phyloP scores from a whole-genome alignment of 1,140 invertebrate genomes.

The Lepidurus arcticus region DNA sequence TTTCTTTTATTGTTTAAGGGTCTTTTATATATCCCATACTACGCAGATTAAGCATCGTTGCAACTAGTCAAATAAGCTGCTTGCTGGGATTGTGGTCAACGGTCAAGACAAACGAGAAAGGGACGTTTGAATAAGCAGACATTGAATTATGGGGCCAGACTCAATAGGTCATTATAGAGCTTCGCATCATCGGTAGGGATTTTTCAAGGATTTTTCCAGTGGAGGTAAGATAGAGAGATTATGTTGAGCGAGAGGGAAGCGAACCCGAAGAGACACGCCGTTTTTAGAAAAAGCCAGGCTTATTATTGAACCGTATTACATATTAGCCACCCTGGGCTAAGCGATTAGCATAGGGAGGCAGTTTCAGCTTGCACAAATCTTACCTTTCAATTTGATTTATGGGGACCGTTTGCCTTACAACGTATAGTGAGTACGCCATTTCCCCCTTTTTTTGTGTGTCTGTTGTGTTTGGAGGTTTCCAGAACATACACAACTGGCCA shows the following conservation, averaged over 20 bases:
- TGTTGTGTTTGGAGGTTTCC: neutral
- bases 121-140: slow-evolving; percentile 14
- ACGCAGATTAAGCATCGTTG: neutral
- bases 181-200: neutral
- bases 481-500: too few species aligned
- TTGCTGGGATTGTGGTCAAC: slow-evolving; percentile 15
- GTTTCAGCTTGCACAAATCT: slow-evolving; percentile 21
- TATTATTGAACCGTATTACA: slow-evolving; percentile 12
- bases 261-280: neutral
- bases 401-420: slow-evolving; percentile 1
- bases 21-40: neutral
- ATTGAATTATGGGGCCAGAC: slow-evolving; percentile 7
- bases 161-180: slow-evolving; percentile 1
- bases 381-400: slow-evolving; percentile 5
- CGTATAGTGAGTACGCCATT: neutral
- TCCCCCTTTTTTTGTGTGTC: neutral
- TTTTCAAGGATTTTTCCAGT: neutral
- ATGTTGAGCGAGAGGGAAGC: neutral
- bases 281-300: neutral
- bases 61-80: slow-evolving; percentile 19
- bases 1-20: neutral
- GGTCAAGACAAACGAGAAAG: slow-evolving; percentile 15
- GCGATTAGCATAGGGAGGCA: slow-evolving; percentile 20
- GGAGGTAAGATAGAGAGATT: neutral
- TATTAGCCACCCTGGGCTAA: slow-evolving; percentile 21